Evolutionary conservation across 1,140 invertebrate species (phyloP), one percentile per base, ranked within the genome.

Genomic region (Leptopilina boulardi): DNA sequence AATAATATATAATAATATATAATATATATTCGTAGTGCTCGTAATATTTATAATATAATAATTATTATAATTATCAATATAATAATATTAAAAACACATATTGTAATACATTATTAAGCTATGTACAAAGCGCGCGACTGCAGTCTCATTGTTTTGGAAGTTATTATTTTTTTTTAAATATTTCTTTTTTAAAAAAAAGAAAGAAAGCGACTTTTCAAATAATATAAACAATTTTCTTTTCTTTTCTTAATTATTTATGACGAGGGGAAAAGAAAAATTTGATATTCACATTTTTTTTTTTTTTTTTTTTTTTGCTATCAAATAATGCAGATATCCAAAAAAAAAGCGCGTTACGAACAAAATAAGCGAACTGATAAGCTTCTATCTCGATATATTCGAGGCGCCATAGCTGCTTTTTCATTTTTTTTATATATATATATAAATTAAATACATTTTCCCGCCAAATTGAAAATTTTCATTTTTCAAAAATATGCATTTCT

Each of bases 101-200:
- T n/a, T n/a, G 82, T 85, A 83, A 84, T 84, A 86, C 80, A 82
- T 84, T n/a, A n/a, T n/a, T 83, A 83, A 88, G 89, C 87, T 91
- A 91, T 91, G 54, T 91, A 91, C 89, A 91, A 90, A 89, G 88
- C 85, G 88, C 85, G 84, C 87, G 87, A 89, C 86, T 86, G 84
- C 87, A 87, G 85, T 88, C 85, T 88, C 84, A 81, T 84, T 80
- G 81, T 74, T 70, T 74, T 81, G 73, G 42, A 70, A 76, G 71
- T 74, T 77, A n/a, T n/a, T n/a, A n/a, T 76, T 34, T 34, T 34
- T 34, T 34, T 34, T 3, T 3, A 8, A 71, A 10, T 74, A 82
- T 77, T 78, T 44, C 71, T n/a, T n/a, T n/a, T n/a, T n/a, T 76
- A 73, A 38, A 80, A 73, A 73, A 78, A 80, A 19, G 70, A 81